Conservation (phyloP, 2,113 vertebrate species). For the Desmodus rotundus region DNA sequence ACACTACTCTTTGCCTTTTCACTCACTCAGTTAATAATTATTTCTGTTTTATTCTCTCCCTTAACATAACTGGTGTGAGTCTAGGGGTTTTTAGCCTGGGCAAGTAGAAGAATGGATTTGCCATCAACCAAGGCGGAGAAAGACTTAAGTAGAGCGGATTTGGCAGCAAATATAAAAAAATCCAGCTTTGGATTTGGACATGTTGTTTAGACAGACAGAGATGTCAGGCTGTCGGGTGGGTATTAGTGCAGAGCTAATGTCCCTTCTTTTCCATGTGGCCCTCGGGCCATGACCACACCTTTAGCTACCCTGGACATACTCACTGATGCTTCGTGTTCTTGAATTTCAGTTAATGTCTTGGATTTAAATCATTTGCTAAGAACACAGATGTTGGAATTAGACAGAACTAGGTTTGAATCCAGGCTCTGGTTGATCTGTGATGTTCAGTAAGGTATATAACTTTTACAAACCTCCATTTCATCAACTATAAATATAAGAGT, state of each 20-base stretch:
- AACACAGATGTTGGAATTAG: neutral
- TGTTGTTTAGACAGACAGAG: neutral
- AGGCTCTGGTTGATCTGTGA: neutral
- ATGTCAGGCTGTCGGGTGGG: neutral
- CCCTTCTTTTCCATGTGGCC: neutral
- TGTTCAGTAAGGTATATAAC: neutral
- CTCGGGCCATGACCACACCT: neutral
- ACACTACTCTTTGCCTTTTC: neutral
- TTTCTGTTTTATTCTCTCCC: neutral
- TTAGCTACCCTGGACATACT: neutral
- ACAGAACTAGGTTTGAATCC: neutral
- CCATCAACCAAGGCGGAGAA: neutral
- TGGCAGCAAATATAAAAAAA: neutral
- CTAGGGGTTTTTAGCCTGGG: neutral
- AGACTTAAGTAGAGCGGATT: neutral
- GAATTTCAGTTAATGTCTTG: neutral
- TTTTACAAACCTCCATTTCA: neutral
- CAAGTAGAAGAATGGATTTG: neutral
- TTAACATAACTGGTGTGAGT: neutral
- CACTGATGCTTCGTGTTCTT: neutral
- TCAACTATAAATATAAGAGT: neutral
- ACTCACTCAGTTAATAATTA: neutral
- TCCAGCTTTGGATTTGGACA: neutral
- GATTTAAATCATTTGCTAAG: constrained; percentile 1
- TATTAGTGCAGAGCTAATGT: neutral